These are phyloP conservation scores for Laterallus jamaicensis DNA, from an alignment of 2,113 vertebrate genomes.

Conservation along the genomic window DNA sequence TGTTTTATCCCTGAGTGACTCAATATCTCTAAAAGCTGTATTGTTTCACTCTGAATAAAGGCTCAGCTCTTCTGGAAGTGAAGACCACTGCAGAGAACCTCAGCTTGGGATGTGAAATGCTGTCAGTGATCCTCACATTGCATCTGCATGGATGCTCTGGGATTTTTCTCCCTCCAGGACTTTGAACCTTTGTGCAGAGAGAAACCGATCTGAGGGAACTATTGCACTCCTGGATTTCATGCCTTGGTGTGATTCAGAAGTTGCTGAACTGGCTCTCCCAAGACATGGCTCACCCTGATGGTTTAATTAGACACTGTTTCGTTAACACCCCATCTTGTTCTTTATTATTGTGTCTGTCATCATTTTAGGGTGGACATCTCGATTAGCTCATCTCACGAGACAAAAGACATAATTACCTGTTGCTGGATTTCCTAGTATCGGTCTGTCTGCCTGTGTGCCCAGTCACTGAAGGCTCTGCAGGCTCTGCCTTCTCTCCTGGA, in stretches of 20 bases:
- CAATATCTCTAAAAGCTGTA: background rate
- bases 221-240: background rate
- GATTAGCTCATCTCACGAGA: background rate
- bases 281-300: background rate
- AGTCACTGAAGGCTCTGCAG: background rate
- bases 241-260: slow-evolving; percentile 17
- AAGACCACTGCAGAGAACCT: background rate
- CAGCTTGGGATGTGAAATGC: background rate
- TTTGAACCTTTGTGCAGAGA: background rate
- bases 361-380: slow-evolving; percentile 13
- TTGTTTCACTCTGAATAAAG: background rate
- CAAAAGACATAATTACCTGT: slow-evolving; percentile 15
- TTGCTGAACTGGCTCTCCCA: slow-evolving; percentile 9
- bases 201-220: background rate
- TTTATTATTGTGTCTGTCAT: slow-evolving; percentile 23
- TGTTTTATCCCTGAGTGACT: background rate
- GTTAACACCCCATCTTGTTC: slow-evolving; percentile 30
- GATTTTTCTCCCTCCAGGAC: background rate
- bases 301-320: slow-evolving; percentile 13
- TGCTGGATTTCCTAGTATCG: background rate
- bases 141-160: too few species aligned
- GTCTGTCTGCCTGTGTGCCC: background rate
- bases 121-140: background rate
- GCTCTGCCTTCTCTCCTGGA: background rate
- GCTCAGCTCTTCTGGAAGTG: background rate